Base-by-base conservation (phyloP, 2,113 vertebrate genomes). In the Rostratula benghalensis region DNA sequence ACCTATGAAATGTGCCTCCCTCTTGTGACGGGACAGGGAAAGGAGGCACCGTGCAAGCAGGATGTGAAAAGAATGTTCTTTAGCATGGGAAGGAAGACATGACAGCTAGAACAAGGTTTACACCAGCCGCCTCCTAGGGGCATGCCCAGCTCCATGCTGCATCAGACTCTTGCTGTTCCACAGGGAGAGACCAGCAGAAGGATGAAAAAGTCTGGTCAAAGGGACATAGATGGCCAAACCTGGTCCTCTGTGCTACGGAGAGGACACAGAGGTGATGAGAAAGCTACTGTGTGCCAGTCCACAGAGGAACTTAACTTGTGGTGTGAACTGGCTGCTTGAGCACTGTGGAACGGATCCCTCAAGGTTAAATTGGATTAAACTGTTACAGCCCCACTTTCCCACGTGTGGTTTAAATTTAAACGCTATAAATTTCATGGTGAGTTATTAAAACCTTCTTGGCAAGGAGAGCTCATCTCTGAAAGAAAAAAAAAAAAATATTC, bases 371-470 rank as follows among this genome's bases (percentile, higher is more conserved):
- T 69, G 87, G 81, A 92, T 92, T 96, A 93, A 96, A 96, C 84
- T 83, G 91, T 88, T 96, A 91, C 92, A 90, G 90, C 93, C 94
- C 90, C 56, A 33, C 94, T 95, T 97, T 96, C 93, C 96, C 94
- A 97, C 16, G 59, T 95, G 96, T 94, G 95, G 93, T 96, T 96
- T 96, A 96, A 93, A 96, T 96, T 95, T 91, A 94, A 96, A 91
- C 0, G 33, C 87, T 96, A 92, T 94, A 93, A 83, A 94, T 96
- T 96, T 96, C 94, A 96, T 18, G 85, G 94, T 54, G 82, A 94
- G 96, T 91, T 97, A 97, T 96, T 95, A 97, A 97, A 97, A 91
- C 94, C 82, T 94, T 90, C 89, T 95, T 96, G 93, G 92, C 93
- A 88, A 91, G 78, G 22, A 88, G 46, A 88, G 63, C 50, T 88